Evolutionary conservation across 2,888 invertebrate species (phyloP), one percentile per base, ranked within the genome.

Genomic region (Rhimphoctona megacephalus): DNA sequence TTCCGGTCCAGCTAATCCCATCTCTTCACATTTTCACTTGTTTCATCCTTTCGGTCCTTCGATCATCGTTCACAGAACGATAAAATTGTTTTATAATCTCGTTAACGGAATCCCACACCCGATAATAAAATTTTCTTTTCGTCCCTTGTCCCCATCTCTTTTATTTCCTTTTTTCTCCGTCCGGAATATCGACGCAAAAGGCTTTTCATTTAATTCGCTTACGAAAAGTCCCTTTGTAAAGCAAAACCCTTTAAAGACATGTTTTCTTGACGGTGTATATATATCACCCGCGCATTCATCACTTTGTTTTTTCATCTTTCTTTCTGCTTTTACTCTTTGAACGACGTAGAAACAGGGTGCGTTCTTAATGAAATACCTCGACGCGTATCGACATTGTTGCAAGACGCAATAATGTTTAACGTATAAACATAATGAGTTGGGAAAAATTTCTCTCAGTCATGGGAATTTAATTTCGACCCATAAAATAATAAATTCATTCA

Each of bases 61-160:
- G 74, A 81, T 84, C 46, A 22, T 25, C 61, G 52, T 46, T 64
- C 64, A 61, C 46, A n/a, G 33, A 74, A 43, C 46, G 43, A 19
- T 73, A 78, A 73, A 73, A 81, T 86, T 78, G 81, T 83, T 77
- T 81, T 61, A 81, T 64, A 70, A 64, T 54, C 52, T 69, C 30
- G 39, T 64, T 74, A 80, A 83, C 66, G 43, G 36, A 64, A 46
- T 72, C 33, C 19, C 52, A 4, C 61, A 36, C n/a, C 49, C 61
- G 30, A 49, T 69, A 49, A 66, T 52, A 14, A 43, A 73, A 76
- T 69, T 19, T 69, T 57, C 66, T 4, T 64, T 33, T 69, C 54
- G 30, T 33, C 19, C 17, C 22, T 30, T 43, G 30, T 5, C 19
- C 6, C n/a, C 19, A 14, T 19, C 43, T 39, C 17, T 49, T 72